These are phyloP conservation scores for Parelbella ahira DNA, from an alignment of 2,888 invertebrate genomes.

Conservation along the genomic window DNA sequence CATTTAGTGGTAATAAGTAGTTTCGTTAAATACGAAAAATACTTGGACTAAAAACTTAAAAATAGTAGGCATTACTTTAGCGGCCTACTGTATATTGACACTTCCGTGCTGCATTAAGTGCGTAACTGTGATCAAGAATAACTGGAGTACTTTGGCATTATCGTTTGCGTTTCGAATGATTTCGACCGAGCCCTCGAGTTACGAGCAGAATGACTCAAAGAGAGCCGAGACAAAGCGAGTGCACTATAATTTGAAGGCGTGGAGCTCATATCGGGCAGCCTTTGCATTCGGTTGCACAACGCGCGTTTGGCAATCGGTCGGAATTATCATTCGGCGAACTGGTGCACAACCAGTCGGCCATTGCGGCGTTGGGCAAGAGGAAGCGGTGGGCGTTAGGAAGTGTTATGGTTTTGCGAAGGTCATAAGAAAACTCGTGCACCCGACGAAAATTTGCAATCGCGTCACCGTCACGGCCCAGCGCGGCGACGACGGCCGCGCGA, in stretches of 20 bases:
- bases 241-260: conserved; percentile 68
- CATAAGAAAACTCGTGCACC: conserved; percentile 44
- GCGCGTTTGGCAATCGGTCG: conserved; percentile 66
- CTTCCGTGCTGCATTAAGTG: no score
- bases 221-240: conserved; percentile 53
- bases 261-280: conserved; percentile 62
- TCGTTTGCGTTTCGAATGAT: no score
- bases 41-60: no score
- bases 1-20: no score
- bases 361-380: conserved; percentile 62
- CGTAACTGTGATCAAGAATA: no score
- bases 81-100: no score
- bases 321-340: conserved; percentile 77
- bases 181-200: conserved; percentile 13
- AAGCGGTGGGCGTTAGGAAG: conserved; percentile 64
- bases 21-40: no score
- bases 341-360: conserved; percentile 65
- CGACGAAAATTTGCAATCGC: conserved; percentile 8
- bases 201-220: conserved; percentile 22
- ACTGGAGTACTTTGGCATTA: no score
- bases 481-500: no score
- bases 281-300: conserved; percentile 68
- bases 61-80: no score
- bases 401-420: conserved; percentile 62
- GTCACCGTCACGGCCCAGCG: neutral